Evolutionary conservation across 2,888 invertebrate genomes (phyloP), one percentile per base, ranked within the genome.

Genomic region (Xestia c-nigrum): DNA sequence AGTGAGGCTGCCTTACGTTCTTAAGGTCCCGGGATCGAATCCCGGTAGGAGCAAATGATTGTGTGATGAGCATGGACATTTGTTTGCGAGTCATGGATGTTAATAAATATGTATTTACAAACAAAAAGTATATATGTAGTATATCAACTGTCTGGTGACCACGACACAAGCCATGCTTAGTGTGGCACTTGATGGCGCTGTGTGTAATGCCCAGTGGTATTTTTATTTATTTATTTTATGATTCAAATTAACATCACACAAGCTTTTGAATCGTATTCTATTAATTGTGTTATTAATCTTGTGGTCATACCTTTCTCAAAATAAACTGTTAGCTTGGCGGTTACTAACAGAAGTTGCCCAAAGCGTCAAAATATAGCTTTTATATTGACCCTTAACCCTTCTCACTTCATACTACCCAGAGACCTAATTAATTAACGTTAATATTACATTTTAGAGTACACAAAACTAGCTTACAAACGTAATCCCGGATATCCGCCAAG

Each of bases 401-500:
- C 40, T 40, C 63, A 73, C 63, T 55, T 43, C 31, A 50, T 57
- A 67, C 21, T 55, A 73, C 31, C 66, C 47, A 67, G 57, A 70
- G 21, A 80, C 14, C 55, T 82, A 85, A 76, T 76, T 80, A 74
- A 81, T 80, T 66, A 63, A 78, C 74, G 72, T 81, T 81, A 55
- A 46, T 73, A 81, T 79, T 81, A 82, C 72, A 76, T 72, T 65
- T 69, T 68, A 72, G 76, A 75, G 70, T 74, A 70, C 43, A 68
- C 68, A 65, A 67, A 83, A 76, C 73, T 72, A 81, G 81, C 71
- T 72, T 50, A 76, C 72, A 70, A 69, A 77, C 57, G 66, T 85
- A 85, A 85, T 80, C 74, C 86, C 85, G 88, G 88, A 88, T 80
- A 83, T 85, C 83, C 87, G 86, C 40, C 70, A 78, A 83, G 79